These are phyloP conservation scores for Masnerella sp. DNA, from an alignment of 2,888 invertebrate species.

Conservation along the genomic window DNA sequence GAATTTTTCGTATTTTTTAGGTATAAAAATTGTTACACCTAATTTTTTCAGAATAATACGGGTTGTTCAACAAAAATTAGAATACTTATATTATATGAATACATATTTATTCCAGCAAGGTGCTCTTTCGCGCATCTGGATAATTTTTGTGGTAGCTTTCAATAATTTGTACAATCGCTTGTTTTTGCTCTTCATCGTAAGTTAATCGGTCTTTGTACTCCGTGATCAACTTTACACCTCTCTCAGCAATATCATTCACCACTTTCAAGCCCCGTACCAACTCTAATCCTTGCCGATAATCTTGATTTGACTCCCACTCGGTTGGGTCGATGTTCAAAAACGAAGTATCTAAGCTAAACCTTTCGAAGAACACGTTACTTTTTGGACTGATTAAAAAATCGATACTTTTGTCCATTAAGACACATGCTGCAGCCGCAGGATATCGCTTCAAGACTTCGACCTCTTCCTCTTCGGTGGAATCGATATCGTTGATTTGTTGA, in stretches of 20 bases:
- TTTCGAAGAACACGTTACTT: slow-evolving; percentile 1
- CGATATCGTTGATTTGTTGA: slow-evolving; percentile 13
- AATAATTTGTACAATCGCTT: slow-evolving; percentile 10
- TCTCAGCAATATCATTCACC: slow-evolving; percentile 42
- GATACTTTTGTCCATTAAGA: slow-evolving; percentile 2
- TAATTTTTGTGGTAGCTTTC: slow-evolving; percentile 9
- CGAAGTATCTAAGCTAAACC: slow-evolving; percentile 23
- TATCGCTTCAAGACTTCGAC: slow-evolving; percentile 16
- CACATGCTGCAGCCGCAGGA: neutral
- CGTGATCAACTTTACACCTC: slow-evolving; percentile 29
- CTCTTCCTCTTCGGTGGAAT: slow-evolving; percentile 6
- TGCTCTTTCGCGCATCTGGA: slow-evolving; percentile 5
- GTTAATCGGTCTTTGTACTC: slow-evolving; percentile 33
- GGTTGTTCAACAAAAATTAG: neutral
- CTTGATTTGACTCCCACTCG: slow-evolving; percentile 27
- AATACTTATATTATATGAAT: neutral
- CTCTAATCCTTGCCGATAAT: slow-evolving; percentile 24
- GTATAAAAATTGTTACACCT: neutral
- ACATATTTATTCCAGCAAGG: neutral
- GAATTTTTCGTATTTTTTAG: no score
- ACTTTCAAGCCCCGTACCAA: slow-evolving; percentile 27
- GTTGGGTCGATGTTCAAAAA: slow-evolving; percentile 33
- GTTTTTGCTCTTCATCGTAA: slow-evolving; percentile 32
- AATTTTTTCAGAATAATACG: neutral
- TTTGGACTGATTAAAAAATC: slow-evolving; percentile 17